Percentiles rank a stretch among this genome's conserved stretches.
Evolutionary conservation across 2,888 invertebrate genomes (phyloP).

Genomic region (Eubasilissa splendida): DNA sequence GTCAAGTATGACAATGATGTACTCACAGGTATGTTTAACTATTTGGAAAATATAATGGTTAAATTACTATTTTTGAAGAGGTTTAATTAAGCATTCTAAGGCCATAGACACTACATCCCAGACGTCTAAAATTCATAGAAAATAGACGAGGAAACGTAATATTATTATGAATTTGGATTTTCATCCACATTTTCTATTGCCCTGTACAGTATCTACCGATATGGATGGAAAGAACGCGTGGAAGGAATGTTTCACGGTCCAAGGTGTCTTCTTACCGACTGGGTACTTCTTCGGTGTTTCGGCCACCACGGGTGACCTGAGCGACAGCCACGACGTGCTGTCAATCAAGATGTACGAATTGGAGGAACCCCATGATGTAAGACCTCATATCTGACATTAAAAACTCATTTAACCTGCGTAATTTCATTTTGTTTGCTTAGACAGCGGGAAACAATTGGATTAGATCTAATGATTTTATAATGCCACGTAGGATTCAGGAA

Average conservation of each 20-base stretch:
- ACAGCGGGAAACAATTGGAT: too few relatives aligned
- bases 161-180: not conserved
- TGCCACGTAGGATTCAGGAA: too few relatives aligned
- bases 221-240: conserved; percentile 93
- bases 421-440: too few relatives aligned
- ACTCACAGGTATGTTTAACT: conserved; percentile 78
- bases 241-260: conserved; percentile 93
- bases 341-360: conserved; percentile 94
- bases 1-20: conserved; percentile 94
- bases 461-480: too few relatives aligned
- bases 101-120: too few relatives aligned
- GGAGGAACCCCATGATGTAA: conserved; percentile 79
- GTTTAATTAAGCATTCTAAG: too few relatives aligned
- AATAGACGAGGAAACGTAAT: too few relatives aligned
- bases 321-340: conserved; percentile 96
- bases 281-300: conserved; percentile 96
- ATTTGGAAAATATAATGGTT: not conserved
- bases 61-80: conserved; percentile 1
- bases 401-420: too few relatives aligned
- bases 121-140: too few relatives aligned
- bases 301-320: conserved; percentile 96
- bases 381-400: conserved; percentile 47
- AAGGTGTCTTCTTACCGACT: conserved; percentile 92
- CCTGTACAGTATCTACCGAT: conserved; percentile 86
- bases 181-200: not conserved